Base-by-base conservation (phyloP, 1,140 invertebrate genomes). In the Leguminivora glycinivorella region DNA sequence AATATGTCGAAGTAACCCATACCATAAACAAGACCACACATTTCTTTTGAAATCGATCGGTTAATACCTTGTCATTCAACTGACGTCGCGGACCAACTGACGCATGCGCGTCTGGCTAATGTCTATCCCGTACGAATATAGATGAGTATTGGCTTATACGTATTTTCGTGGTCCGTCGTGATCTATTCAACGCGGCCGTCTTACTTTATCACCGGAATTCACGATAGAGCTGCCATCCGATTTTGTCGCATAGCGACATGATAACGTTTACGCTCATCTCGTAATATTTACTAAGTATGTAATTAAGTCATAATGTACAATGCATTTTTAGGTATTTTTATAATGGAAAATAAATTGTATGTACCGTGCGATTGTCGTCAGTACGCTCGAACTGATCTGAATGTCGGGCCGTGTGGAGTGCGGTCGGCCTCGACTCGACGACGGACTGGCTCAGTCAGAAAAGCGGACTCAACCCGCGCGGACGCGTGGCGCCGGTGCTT, bases 21-120 rank as follows among this genome's bases (percentile, higher is more conserved):
- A 52, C 52, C 79, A 52, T 52, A 52, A 52, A 52, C 70, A 84
- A 82, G 79, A 83, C 72, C 78, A 70, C 72, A 83, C 83, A 84
- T 83, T 87, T 88, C 82, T 88, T 88, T 87, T 83, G 80, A 86
- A 90, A 90, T 89, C 88, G 87, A 90, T 90, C 83, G 82, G 81
- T 75, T 89, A 84, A 84, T 89, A 89, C 81, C 80, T 88, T 89
- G 87, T 91, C 89, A 89, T 88, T 89, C 87, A 63, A 89, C 84
- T 89, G 86, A 89, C 87, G 86, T 89, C 82, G 73, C 77, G 78
- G 74, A 56, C 77, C 75, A 73, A 77, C 81, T 86, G 86, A 89
- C 88, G 89, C 89, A 91, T 91, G 89, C 89, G 89, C 86, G 87
- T 89, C 87, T 90, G 83, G 83, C 80, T 78, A 80, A 84, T 81